Evolutionary conservation across 2,888 invertebrate genomes (phyloP), one percentile per base, ranked within the genome.

Genomic region (Cheilosia variabilis): DNA sequence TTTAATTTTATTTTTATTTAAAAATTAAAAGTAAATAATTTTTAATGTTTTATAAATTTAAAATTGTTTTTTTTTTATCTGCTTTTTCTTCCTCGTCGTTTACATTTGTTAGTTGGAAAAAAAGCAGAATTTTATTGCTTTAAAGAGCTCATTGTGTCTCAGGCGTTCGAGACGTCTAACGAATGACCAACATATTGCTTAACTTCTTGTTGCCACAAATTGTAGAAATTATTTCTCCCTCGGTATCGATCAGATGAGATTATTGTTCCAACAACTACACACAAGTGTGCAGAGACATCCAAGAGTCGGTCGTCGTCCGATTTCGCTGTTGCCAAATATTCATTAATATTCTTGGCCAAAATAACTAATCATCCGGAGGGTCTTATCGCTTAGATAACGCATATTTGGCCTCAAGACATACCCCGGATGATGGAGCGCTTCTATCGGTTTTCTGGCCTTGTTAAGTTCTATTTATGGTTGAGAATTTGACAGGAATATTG

Each of bases 281-380:
- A 65, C 57, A 78, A 78, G 57, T 41, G 63, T 34, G 24, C 45
- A 69, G 69, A n/a, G 31, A 24, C 65, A 55, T 63, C 27, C 55
- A 63, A 43, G 27, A 41, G 31, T 34, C 15, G n/a, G 62, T 10
- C 57, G 37, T 62, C 55, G 34, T n/a, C 69, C 22, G 27, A 43
- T 37, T 50, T 37, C 37, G 17, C 31, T n/a, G 4, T 45, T n/a
- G 47, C 2, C 22, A 37, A 17, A 52, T 52, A 52, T 27, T 19
- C 31, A 79, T 79, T 65, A 65, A 79, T 79, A 72, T 79, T 60
- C 72, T 50, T 43, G 72, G 60, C 24, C 24, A 22, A 58, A 66
- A 50, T 72, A 72, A 79, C 65, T 58, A 58, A 72, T 79, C 79
- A 79, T 72, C 65, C 65, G 72, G 53, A 45, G 57, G 65, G 58